Base-by-base conservation (phyloP, 2,888 invertebrate genomes). In the Blera fallax region DNA sequence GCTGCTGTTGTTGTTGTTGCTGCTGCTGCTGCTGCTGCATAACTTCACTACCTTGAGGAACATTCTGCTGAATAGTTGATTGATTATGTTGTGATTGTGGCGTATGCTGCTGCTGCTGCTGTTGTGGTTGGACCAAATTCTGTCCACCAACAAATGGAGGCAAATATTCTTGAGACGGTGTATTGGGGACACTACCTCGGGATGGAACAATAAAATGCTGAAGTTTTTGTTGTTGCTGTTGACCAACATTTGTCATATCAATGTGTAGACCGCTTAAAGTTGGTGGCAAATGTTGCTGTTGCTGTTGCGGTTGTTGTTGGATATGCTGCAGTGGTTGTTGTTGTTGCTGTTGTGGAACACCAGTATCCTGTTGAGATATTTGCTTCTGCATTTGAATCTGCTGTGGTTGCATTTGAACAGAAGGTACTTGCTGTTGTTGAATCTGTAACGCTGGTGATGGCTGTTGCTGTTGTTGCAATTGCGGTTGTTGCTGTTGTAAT, bases 151-250 rank as follows among this genome's bases (percentile, higher is more conserved):
- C 10, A 14, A 84, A 70, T 7, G 73, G 5, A 10, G 78, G 78
- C 32, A 79, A 73, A 52, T 87, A 87, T 34, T 87, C 89, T 62
- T 87, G 88, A 27, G 81, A 74, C 50, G 88, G 90, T 72, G 69
- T 78, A 21, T 78, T 77, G 2, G 73, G 81, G 11, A 87, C 45
- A 64, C 80, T 80, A 64, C 18, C 82, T 27, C 54, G 56, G 21
- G 52, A 10, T 18, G 70, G 18, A 0, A 29, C n/a, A 21, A 18
- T 27, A 48, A 56, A 82, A n/a, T n/a, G n/a, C n/a, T n/a, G n/a
- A n/a, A n/a, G n/a, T n/a, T n/a, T n/a, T 16, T 81, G 84, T 3
- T 79, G 76, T 58, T 69, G 69, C 2, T 67, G 58, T 43, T 73
- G 77, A 14, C 24, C 34, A 11, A 76, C 40, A 18, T 78, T 78